Evolutionary conservation across 1,140 invertebrate genomes (phyloP).

Genomic region (Cryptotermes secundus): DNA sequence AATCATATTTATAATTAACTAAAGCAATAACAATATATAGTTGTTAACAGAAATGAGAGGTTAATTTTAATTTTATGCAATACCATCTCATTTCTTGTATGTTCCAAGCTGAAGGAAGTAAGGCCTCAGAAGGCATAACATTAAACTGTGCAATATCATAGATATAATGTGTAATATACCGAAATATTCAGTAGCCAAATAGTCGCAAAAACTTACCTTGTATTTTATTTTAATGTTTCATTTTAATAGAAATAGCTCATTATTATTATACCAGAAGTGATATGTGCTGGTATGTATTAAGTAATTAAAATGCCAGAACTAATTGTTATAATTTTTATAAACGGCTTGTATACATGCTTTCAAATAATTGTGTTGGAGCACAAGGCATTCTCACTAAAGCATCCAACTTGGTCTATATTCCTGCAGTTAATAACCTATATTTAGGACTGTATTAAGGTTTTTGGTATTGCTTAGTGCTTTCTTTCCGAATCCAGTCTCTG

Average conservation of each 20-base stretch:
- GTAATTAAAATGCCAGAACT: neutral
- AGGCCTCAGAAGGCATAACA: constrained; percentile 9
- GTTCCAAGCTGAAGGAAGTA: neutral
- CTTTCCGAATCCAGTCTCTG: neutral
- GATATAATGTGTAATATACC: constrained; percentile 12
- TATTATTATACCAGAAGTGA: neutral
- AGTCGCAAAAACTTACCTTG: neutral
- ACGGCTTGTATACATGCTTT: neutral
- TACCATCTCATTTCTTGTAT: constrained; percentile 6
- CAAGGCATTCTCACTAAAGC: neutral
- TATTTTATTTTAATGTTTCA: neutral
- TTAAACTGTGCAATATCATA: constrained; percentile 10
- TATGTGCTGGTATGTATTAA: too few relatives aligned
- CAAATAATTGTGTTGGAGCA: neutral
- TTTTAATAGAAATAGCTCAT: neutral
- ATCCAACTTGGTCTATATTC: neutral
- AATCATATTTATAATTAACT: constrained; percentile 3
- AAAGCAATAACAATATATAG: constrained; percentile 13
- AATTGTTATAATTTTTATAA: neutral
- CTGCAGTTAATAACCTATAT: neutral
- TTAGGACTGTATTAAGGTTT: neutral
- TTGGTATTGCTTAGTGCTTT: neutral
- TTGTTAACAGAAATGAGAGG: constrained; percentile 19
- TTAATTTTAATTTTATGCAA: neutral
- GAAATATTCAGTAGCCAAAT: neutral